A percentile compares a stretch with the other conserved stretches of the same genome.
phyloP scores from a whole-genome alignment of 2,113 vertebrate species.

The Neotragus pygmaeus region DNA sequence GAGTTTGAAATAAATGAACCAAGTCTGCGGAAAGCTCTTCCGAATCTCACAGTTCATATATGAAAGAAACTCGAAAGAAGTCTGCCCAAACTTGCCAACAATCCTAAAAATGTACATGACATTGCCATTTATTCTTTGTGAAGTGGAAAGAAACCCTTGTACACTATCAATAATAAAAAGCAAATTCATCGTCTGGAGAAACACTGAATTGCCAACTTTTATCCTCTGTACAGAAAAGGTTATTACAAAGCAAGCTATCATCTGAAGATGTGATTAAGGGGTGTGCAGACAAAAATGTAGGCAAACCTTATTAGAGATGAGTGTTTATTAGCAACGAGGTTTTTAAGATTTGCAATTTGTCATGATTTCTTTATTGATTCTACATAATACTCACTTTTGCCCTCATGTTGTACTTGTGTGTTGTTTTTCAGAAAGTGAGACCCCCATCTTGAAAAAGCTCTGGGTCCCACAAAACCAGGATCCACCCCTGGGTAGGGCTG shows the following conservation, averaged over 20 bases:
- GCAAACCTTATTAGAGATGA: background rate
- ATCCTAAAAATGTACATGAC: background rate
- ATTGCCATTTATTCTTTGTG: background rate
- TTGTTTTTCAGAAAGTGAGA: background rate
- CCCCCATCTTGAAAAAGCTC: background rate
- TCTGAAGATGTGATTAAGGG: background rate
- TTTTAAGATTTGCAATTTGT: background rate
- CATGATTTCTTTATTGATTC: background rate
- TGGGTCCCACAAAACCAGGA: background rate
- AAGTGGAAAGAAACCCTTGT: background rate
- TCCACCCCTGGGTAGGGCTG: rapidly evolving
- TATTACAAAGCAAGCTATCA: background rate
- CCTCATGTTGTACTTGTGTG: background rate
- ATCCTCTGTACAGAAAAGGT: background rate
- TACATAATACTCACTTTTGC: background rate
- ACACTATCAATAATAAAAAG: background rate
- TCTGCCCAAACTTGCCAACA: background rate
- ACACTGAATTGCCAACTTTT: background rate
- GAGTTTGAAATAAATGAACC: background rate
- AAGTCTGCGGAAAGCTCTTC: background rate
- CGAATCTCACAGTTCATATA: background rate
- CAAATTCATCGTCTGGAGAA: background rate
- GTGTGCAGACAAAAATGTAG: background rate
- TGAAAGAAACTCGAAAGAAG: background rate
- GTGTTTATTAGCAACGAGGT: background rate